Evolutionary conservation across 2,888 invertebrate species (phyloP).

Genomic region (Eupithecia insigniata): DNA sequence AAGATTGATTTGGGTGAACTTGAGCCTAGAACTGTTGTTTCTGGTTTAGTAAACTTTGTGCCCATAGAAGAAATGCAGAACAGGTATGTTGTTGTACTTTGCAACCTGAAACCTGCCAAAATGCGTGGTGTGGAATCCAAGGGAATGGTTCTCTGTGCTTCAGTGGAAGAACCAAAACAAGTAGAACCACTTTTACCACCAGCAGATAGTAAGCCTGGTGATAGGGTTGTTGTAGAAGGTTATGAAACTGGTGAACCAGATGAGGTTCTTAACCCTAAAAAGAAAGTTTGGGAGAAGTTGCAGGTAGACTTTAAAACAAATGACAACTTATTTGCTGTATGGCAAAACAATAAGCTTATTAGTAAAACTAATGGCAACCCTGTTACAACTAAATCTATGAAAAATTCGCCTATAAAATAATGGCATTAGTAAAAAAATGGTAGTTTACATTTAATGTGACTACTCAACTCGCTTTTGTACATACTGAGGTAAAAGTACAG

Average conservation of each 20-base stretch:
- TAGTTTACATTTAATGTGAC: conserved; percentile 13
- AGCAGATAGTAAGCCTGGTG: conserved; percentile 90
- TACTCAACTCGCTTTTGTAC: neutral
- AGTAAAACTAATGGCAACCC: conserved; percentile 89
- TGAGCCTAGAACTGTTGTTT: conserved; percentile 88
- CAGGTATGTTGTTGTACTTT: conserved; percentile 95
- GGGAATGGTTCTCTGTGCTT: conserved; percentile 97
- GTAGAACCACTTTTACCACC: conserved; percentile 95
- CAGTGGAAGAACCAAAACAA: conserved; percentile 89
- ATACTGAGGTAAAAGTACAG: neutral
- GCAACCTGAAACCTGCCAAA: conserved; percentile 98
- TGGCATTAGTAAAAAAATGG: neutral
- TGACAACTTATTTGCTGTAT: conserved; percentile 89
- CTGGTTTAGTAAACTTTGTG: conserved; percentile 96
- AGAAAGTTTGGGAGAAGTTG: conserved; percentile 98
- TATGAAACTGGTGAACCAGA: conserved; percentile 91
- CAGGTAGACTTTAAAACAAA: conserved; percentile 91
- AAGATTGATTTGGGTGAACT: conserved; percentile 95
- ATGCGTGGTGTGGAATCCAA: conserved; percentile 96
- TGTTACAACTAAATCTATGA: conserved; percentile 89
- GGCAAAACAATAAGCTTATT: conserved; percentile 92
- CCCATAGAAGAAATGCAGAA: conserved; percentile 95
- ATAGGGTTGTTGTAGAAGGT: conserved; percentile 92
- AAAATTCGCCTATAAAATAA: conserved; percentile 93
- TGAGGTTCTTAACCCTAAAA: conserved; percentile 95